These are phyloP conservation scores for Cercopithecus mitis DNA, from an alignment of 2,797 vertebrate genomes.

Conservation along the genomic window DNA sequence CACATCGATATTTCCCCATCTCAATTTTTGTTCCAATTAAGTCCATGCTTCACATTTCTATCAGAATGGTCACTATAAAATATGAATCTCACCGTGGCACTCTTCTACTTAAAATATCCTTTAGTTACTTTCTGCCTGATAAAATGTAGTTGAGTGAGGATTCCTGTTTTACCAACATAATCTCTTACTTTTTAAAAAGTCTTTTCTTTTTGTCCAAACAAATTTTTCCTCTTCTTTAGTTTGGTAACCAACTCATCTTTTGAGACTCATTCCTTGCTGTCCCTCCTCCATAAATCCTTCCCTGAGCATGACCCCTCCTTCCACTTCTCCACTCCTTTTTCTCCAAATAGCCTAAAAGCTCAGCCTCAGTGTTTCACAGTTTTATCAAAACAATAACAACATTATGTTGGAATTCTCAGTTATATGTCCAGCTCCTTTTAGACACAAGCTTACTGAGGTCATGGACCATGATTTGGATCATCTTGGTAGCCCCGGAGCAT, in stretches of 20 bases:
- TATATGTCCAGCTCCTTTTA: background rate
- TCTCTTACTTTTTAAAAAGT: background rate
- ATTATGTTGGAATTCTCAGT: background rate
- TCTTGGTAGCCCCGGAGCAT: background rate
- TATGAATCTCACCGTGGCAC: background rate
- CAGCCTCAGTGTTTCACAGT: background rate
- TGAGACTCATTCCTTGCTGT: background rate
- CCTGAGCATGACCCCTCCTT: fast-evolving
- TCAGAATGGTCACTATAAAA: background rate
- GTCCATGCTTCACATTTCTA: background rate
- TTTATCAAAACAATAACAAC: background rate
- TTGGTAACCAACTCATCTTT: background rate
- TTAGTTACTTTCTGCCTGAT: background rate
- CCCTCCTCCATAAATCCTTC: background rate
- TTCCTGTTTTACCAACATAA: background rate
- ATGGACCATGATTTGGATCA: background rate
- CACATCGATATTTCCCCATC: background rate
- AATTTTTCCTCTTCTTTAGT: background rate
- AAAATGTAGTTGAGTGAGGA: background rate
- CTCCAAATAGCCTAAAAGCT: background rate
- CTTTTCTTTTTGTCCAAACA: background rate
- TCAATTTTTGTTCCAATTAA: background rate
- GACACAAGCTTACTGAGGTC: background rate
- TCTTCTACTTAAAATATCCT: background rate
- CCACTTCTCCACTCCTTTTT: fast-evolving